Percentiles rank a stretch among this genome's conserved stretches.
Evolutionary conservation across 2,888 invertebrate genomes (phyloP).

Genomic region (Lepidochrysops patricia): DNA sequence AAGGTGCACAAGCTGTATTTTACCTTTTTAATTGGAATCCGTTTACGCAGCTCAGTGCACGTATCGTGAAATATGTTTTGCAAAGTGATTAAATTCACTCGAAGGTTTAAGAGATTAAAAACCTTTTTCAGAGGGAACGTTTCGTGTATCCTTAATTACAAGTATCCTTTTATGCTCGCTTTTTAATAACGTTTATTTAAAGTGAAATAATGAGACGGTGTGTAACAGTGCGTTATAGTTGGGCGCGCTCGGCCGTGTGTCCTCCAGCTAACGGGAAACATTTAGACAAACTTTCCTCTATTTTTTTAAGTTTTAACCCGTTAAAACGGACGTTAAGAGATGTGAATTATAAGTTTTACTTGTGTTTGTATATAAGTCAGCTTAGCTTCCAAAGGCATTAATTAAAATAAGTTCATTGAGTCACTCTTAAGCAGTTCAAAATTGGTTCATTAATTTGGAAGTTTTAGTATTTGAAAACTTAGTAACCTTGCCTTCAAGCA

Average conservation of each 20-base stretch:
- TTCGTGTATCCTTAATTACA: conserved; percentile 15
- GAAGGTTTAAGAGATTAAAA: conserved; percentile 16
- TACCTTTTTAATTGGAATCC: conserved; percentile 14
- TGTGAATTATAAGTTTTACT: too few species aligned
- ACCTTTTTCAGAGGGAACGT: conserved; percentile 13
- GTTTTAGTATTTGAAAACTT: too few species aligned
- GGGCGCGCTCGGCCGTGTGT: conserved; percentile 36
- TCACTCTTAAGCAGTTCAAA: too few species aligned
- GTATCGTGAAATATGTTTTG: conserved; percentile 15
- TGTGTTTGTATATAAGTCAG: too few species aligned
- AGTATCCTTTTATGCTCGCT: conserved; percentile 42
- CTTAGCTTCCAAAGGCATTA: too few species aligned
- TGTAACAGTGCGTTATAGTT: conserved; percentile 28
- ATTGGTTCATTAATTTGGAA: too few species aligned
- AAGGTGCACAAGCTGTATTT: background rate
- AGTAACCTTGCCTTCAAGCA: too few species aligned
- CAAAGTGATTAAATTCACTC: conserved; percentile 14
- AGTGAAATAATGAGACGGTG: conserved; percentile 61
- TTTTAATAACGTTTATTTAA: conserved; percentile 62
- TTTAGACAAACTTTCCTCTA: conserved; percentile 38
- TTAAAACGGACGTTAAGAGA: too few species aligned
- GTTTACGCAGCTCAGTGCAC: conserved; percentile 13
- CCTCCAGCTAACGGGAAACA: conserved; percentile 34
- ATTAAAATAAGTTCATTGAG: too few species aligned
- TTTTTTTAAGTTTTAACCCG: too few species aligned